phyloP scores from a whole-genome alignment of 2,797 vertebrate species.

The Microcaecilia unicolor region DNA sequence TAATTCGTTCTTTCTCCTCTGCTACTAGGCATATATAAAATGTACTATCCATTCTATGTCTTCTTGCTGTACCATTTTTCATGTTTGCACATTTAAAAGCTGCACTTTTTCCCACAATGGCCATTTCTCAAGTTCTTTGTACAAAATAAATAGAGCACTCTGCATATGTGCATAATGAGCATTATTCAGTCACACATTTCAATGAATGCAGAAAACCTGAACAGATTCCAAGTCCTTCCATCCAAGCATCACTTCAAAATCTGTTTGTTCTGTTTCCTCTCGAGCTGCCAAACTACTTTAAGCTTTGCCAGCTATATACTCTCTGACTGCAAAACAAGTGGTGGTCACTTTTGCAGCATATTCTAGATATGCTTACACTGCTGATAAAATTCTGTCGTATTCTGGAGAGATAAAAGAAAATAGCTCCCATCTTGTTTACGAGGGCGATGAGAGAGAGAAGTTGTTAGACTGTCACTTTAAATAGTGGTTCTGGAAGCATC shows the following conservation, averaged over 20 bases:
- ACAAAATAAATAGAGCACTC: not conserved
- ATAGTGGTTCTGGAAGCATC: no score
- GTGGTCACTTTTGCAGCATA: conserved; percentile 61
- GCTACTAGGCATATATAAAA: no score
- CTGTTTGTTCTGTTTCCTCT: conserved; percentile 69
- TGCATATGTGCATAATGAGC: conserved; percentile 48
- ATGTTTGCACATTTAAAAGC: no score
- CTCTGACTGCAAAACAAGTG: conserved; percentile 63
- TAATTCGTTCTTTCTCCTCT: no score
- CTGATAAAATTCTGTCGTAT: conserved; percentile 41
- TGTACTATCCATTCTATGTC: no score
- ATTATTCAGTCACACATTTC: conserved; percentile 64
- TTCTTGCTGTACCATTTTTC: no score
- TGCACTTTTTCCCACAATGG: no score
- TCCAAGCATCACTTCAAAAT: conserved; percentile 67
- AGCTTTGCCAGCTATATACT: conserved; percentile 58
- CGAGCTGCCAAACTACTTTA: conserved; percentile 56
- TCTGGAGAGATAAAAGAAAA: conserved; percentile 19
- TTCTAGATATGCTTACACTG: conserved; percentile 46
- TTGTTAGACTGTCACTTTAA: conserved; percentile 1
- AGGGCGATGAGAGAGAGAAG: conserved; percentile 12
- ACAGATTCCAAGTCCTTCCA: conserved; percentile 58
- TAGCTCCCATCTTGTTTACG: no score
- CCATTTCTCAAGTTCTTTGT: no score
- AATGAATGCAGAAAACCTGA: conserved; percentile 56